Evolutionary conservation across 2,888 invertebrate genomes (phyloP).

Genomic region (Meiosimyza decipiens): DNA sequence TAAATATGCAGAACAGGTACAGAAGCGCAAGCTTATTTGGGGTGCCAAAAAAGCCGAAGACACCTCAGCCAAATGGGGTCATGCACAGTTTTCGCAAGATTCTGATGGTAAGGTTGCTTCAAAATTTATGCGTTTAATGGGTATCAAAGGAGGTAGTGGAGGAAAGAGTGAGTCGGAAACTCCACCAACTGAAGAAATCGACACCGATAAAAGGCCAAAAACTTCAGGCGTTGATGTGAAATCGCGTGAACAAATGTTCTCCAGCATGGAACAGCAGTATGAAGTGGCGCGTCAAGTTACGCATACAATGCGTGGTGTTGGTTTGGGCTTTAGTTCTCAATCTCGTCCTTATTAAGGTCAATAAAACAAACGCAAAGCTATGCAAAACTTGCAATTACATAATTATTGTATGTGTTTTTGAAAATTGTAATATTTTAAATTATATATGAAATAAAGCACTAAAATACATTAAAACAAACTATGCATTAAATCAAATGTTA

Average conservation of each 20-base stretch:
- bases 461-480: too few relatives aligned
- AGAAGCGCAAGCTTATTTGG: conserved; percentile 93
- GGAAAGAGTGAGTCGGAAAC: conserved; percentile 33
- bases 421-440: neutral
- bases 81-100: conserved; percentile 88
- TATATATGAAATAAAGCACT: neutral
- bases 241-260: conserved; percentile 83
- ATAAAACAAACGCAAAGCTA: too few relatives aligned
- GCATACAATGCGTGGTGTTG: conserved; percentile 93
- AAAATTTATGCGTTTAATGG: conserved; percentile 97
- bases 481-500: too few relatives aligned
- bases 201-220: conserved; percentile 34
- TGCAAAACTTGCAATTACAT: too few relatives aligned
- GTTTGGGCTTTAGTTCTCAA: conserved; percentile 78
- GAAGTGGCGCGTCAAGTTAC: conserved; percentile 95
- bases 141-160: conserved; percentile 70
- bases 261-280: conserved; percentile 94
- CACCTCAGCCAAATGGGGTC: conserved; percentile 76
- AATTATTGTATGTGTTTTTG: too few relatives aligned
- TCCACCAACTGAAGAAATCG: conserved; percentile 28
- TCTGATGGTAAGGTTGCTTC: conserved; percentile 91
- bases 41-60: conserved; percentile 76
- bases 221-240: conserved; percentile 55
- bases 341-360: conserved; percentile 60
- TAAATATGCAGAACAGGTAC: conserved; percentile 88